These are phyloP conservation scores for Heliornis fulica DNA, from an alignment of 2,113 vertebrate genomes.

Conservation along the genomic window DNA sequence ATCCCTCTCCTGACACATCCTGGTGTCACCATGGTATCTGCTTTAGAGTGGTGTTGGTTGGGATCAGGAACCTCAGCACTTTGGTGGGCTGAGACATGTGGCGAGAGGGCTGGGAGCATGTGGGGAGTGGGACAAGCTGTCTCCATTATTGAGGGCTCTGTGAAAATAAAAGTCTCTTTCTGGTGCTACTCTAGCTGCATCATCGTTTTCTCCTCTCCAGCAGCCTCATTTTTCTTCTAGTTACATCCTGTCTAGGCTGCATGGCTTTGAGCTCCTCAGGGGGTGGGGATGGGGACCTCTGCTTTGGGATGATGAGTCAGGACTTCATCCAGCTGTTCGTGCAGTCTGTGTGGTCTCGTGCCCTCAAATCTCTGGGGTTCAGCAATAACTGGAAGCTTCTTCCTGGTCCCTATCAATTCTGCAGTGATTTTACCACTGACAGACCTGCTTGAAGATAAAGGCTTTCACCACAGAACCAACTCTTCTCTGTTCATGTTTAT, in stretches of 20 bases:
- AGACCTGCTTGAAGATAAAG: not conserved
- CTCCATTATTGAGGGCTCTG: not conserved
- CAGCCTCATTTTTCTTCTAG: not conserved
- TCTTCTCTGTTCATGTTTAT: not conserved
- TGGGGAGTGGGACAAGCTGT: not conserved
- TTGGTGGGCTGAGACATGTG: not conserved
- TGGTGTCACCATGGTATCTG: not conserved
- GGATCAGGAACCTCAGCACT: not conserved
- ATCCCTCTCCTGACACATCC: not conserved
- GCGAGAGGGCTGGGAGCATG: not conserved
- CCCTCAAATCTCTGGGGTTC: not conserved
- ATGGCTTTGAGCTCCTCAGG: not conserved
- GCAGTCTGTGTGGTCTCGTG: fast-evolving
- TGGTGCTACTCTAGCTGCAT: not conserved
- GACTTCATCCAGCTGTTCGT: not conserved
- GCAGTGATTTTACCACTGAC: not conserved
- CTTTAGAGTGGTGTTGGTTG: not conserved
- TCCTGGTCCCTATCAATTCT: not conserved
- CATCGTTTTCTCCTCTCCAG: not conserved
- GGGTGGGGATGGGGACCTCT: not conserved
- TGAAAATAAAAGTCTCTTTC: not conserved
- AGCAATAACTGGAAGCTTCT: not conserved
- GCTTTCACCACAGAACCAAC: not conserved
- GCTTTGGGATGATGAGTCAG: not conserved
- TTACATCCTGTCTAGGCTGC: not conserved